These are phyloP conservation scores for Hippolais icterina DNA, from an alignment of 2,113 vertebrate genomes.

Conservation along the genomic window DNA sequence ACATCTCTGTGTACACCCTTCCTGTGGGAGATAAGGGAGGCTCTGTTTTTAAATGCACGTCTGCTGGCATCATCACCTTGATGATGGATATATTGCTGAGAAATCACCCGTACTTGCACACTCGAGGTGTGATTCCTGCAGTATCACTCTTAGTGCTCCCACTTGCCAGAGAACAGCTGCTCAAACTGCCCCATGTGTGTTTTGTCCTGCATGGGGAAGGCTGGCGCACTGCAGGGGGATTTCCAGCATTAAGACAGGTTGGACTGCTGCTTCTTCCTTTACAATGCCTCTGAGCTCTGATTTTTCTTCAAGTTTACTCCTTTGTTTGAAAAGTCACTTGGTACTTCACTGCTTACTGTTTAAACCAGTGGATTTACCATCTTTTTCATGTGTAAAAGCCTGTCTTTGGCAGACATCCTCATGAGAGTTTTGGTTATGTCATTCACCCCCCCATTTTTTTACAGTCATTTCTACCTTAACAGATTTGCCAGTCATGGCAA, in stretches of 20 bases:
- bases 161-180: background rate
- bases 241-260: background rate
- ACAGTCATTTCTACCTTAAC: background rate
- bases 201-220: background rate
- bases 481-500: background rate
- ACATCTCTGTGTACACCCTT: background rate
- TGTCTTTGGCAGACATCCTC: background rate
- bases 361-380: background rate
- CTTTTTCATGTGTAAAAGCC: background rate
- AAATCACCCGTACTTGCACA: background rate
- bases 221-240: background rate
- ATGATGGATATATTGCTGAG: background rate
- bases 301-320: background rate
- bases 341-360: background rate
- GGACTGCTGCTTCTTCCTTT: background rate
- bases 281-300: background rate
- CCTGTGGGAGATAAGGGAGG: background rate
- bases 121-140: fast-evolving
- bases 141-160: too few species aligned
- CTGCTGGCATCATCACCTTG: background rate
- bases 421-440: background rate
- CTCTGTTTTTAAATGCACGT: background rate
- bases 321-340: background rate
- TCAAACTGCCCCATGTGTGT: background rate
- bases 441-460: background rate